A percentile compares a stretch with the other conserved stretches of the same genome.
Conservation (phyloP, 2,797 vertebrate genomes). For the Periophthalmus magnuspinnatus region DNA sequence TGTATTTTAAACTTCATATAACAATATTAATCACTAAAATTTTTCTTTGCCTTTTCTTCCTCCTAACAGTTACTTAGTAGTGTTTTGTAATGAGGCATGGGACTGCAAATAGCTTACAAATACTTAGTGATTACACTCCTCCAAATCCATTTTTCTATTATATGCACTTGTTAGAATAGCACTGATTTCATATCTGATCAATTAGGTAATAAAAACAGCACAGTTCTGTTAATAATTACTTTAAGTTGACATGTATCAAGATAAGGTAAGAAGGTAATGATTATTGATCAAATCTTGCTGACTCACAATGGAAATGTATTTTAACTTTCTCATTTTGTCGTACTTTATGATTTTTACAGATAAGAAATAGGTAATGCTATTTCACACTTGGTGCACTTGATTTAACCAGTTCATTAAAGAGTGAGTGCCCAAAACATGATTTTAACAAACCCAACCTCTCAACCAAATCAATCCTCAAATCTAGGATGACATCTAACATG, state of each 20-base stretch:
- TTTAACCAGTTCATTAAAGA: neutral
- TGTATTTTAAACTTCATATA: neutral
- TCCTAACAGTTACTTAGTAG: neutral
- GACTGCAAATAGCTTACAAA: neutral
- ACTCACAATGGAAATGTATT: constrained; percentile 6
- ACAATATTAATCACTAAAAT: neutral
- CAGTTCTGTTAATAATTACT: neutral
- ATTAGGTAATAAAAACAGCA: neutral
- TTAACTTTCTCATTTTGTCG: constrained; percentile 5
- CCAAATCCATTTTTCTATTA: neutral
- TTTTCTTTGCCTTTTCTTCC: neutral
- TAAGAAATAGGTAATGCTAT: neutral
- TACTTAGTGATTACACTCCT: neutral
- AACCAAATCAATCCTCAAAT: constrained; percentile 51
- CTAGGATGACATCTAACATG: constrained; percentile 34
- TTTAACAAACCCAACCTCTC: constrained; percentile 8
- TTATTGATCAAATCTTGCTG: constrained; percentile 35
- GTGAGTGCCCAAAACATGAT: constrained; percentile 16
- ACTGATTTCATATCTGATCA: neutral
- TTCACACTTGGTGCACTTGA: neutral
- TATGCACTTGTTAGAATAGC: neutral
- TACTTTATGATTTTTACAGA: constrained; percentile 7
- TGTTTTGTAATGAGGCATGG: neutral
- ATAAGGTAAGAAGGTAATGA: neutral
- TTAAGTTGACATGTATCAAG: constrained; percentile 38